phyloP scores from a whole-genome alignment of 2,113 vertebrate species.

The Neogale vison region DNA sequence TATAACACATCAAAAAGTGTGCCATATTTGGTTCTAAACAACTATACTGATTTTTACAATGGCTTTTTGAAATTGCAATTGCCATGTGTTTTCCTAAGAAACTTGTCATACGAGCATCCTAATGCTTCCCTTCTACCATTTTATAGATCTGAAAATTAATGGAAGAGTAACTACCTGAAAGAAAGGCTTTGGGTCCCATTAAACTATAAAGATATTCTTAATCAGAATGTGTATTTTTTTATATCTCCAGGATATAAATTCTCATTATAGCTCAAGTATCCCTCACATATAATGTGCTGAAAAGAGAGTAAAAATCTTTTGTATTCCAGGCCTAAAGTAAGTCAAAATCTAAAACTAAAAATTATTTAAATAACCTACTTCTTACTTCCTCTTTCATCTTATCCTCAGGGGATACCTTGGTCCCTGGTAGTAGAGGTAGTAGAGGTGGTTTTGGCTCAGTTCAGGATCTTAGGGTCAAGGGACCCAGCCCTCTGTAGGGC shows the following conservation, averaged over 20 bases:
- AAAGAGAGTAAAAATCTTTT: background rate
- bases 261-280: background rate
- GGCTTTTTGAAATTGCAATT: background rate
- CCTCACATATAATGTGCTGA: background rate
- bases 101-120: background rate
- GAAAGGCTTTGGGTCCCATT: background rate
- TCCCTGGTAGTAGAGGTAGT: background rate
- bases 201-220: background rate
- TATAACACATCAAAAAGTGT: background rate
- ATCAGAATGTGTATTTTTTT: background rate
- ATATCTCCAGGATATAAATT: background rate
- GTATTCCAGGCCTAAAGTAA: background rate
- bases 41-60: background rate
- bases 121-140: background rate
- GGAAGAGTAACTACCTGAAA: background rate
- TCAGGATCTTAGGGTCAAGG: background rate
- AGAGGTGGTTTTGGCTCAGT: background rate
- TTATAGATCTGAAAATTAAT: background rate
- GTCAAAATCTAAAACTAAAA: background rate
- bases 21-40: background rate
- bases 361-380: background rate
- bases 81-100: background rate
- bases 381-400: background rate
- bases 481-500: background rate
- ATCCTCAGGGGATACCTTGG: background rate